phyloP scores from a whole-genome alignment of 2,113 vertebrate species.

The Diphyllodes magnificus region DNA sequence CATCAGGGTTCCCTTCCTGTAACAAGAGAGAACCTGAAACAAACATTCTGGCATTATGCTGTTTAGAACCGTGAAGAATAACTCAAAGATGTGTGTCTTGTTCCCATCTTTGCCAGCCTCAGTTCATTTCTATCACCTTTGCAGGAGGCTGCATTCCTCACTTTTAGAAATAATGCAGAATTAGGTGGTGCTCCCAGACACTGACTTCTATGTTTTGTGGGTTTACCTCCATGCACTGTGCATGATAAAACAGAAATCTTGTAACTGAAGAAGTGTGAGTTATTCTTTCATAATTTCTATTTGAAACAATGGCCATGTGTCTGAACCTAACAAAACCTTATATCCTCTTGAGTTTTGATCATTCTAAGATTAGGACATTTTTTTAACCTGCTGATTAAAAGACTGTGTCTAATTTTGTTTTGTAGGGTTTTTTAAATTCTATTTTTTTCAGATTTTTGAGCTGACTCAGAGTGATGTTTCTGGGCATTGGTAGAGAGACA shows the following conservation, averaged over 20 bases:
- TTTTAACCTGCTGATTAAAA: background rate
- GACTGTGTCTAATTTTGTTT: background rate
- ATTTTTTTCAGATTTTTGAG: background rate
- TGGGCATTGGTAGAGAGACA: background rate
- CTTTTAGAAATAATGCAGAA: background rate
- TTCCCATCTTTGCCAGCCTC: background rate
- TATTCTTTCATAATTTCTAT: background rate
- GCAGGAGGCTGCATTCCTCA: fast-evolving
- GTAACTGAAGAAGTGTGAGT: background rate
- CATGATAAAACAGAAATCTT: background rate
- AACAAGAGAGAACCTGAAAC: background rate
- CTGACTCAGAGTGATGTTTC: background rate
- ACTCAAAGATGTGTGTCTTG: background rate
- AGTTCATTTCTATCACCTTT: background rate
- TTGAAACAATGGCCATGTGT: background rate
- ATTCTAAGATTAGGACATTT: background rate
- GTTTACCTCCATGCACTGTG: background rate
- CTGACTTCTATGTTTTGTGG: background rate
- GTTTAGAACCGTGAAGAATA: background rate
- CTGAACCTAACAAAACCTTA: background rate
- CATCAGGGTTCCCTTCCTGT: background rate
- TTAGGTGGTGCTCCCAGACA: background rate
- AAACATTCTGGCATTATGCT: background rate
- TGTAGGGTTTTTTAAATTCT: background rate
- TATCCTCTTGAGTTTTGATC: background rate